Conservation (phyloP, 2,888 invertebrate species). For the Entomobrya multifasciata region DNA sequence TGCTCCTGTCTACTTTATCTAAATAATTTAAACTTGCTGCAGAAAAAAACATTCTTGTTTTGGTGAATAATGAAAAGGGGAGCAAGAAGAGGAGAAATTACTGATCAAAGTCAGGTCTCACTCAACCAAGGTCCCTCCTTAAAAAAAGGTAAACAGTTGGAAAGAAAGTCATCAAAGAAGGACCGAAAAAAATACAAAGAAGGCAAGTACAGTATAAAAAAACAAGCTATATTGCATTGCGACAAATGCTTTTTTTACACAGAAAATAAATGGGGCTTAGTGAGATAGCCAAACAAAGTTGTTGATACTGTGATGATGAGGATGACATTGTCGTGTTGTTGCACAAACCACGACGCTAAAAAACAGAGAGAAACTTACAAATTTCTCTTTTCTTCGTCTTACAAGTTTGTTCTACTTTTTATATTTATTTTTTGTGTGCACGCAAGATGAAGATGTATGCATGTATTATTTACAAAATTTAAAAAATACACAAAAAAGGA, state of each 20-base stretch:
- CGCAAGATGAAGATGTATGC: no score
- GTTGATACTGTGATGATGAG: not conserved
- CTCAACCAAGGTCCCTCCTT: no score
- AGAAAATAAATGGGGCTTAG: slow-evolving; percentile 1
- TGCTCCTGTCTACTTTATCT: no score
- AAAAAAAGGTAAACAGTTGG: no score
- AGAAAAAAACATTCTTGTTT: not conserved
- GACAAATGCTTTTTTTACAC: not conserved
- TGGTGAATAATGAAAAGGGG: not conserved
- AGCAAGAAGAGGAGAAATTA: not conserved
- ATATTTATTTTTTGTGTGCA: not conserved
- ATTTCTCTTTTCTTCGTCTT: not conserved
- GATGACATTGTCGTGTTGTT: not conserved
- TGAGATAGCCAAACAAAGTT: not conserved
- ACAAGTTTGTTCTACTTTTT: not conserved
- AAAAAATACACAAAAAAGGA: slow-evolving; percentile 8
- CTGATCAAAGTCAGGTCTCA: slow-evolving; percentile 1
- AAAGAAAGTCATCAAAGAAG: no score
- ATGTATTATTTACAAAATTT: not conserved
- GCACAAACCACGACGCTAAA: not conserved
- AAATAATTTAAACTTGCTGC: not conserved
- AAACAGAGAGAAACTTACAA: slow-evolving; percentile 7
- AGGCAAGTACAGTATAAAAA: not conserved
- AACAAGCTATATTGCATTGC: not conserved
- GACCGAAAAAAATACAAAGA: not conserved